These are phyloP conservation scores for Gnatocerus cornutus DNA, from an alignment of 2,888 invertebrate species.

Conservation along the genomic window DNA sequence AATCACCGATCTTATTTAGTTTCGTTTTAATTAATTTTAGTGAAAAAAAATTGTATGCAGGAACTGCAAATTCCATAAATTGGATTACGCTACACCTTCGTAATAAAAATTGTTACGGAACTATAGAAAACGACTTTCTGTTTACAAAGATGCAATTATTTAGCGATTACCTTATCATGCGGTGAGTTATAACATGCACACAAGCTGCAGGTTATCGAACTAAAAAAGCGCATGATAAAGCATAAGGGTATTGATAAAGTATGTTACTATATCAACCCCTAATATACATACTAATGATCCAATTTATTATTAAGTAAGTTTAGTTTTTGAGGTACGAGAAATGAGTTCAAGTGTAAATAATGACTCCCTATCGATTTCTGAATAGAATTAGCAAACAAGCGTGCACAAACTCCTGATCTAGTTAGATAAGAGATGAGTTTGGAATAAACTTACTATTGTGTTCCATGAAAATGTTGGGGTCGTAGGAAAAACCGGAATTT, in stretches of 20 bases:
- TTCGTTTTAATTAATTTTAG: no score
- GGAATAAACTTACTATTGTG: slow-evolving; percentile 79
- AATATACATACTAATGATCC: background rate
- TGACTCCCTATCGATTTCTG: background rate
- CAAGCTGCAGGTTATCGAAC: background rate
- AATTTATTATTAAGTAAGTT: background rate
- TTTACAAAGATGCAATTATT: no score
- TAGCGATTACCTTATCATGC: background rate
- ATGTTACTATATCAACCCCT: slow-evolving; percentile 11
- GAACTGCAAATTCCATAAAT: no score
- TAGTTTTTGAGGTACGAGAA: slow-evolving; percentile 16
- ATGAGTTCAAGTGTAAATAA: slow-evolving; percentile 29
- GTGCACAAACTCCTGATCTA: slow-evolving; percentile 10
- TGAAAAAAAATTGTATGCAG: no score
- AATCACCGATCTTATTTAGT: no score
- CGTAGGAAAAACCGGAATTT: slow-evolving; percentile 88
- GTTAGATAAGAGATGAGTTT: slow-evolving; percentile 1
- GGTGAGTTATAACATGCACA: no score
- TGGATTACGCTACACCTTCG: no score
- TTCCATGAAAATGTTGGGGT: slow-evolving; percentile 88
- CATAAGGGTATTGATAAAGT: background rate
- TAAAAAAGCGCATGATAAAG: background rate
- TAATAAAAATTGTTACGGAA: no score
- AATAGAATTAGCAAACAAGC: slow-evolving; percentile 2
- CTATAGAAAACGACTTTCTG: no score